Conservation (phyloP, 2,113 vertebrate genomes). For the Burhinus oedicnemus region DNA sequence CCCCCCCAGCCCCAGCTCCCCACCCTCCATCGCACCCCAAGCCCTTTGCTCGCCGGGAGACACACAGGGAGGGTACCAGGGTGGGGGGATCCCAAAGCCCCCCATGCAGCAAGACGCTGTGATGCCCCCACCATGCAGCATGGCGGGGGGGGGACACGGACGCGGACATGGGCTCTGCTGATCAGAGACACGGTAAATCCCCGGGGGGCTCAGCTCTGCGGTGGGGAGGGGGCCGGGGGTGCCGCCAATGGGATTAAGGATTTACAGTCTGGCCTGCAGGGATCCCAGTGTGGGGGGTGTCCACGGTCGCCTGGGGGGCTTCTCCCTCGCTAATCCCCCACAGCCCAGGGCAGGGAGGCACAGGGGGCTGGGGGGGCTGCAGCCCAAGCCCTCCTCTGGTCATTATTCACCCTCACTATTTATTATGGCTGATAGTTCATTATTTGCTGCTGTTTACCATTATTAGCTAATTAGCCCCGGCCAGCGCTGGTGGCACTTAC, state of each 20-base stretch:
- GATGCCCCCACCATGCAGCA: neutral
- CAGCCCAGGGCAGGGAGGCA: neutral
- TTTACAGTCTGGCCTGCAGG: neutral
- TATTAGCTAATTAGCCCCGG: rapidly evolving
- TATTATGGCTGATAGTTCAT: rapidly evolving
- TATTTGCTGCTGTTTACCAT: rapidly evolving
- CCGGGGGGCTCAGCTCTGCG: neutral
- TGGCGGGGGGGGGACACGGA: neutral
- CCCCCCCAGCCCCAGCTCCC: too few species aligned
- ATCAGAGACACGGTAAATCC: neutral
- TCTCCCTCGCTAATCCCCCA: neutral
- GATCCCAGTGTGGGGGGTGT: neutral
- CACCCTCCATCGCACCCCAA: rapidly evolving
- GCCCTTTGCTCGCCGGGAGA: rapidly evolving
- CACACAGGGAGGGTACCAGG: rapidly evolving
- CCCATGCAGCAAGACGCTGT: neutral
- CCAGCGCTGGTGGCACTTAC: constrained; percentile 53
- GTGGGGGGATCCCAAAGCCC: neutral
- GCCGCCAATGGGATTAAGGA: neutral
- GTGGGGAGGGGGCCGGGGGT: neutral
- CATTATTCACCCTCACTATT: neutral
- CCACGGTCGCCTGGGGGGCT: rapidly evolving
- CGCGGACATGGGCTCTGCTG: rapidly evolving
- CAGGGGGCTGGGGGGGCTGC: rapidly evolving
- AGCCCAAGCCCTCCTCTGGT: neutral